Percentiles rank a stretch among this genome's conserved stretches.
Evolutionary conservation across 2,113 vertebrate species (phyloP).

Genomic region (Tychaedon coryphoeus): DNA sequence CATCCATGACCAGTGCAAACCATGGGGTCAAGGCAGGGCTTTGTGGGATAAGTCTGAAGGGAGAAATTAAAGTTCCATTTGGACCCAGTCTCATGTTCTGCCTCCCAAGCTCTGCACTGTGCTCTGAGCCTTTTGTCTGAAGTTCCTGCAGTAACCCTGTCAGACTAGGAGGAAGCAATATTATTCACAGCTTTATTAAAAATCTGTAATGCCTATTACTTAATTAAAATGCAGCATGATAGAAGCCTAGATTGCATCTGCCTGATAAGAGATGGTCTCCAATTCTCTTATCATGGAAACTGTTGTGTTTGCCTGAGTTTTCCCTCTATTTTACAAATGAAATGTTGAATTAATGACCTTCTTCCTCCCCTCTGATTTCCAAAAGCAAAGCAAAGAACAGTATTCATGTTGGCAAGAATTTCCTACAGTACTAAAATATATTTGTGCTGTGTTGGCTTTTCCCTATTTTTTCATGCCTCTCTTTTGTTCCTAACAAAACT

Average conservation of each 20-base stretch:
- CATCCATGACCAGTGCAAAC: neutral
- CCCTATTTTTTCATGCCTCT: neutral
- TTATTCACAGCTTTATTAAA: neutral
- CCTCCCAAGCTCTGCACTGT: neutral
- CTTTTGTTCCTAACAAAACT: conserved; percentile 7
- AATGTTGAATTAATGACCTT: neutral
- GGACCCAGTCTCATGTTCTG: neutral
- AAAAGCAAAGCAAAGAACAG: neutral
- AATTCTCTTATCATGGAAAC: neutral
- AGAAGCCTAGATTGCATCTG: neutral
- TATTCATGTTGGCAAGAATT: neutral
- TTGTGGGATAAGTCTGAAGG: neutral
- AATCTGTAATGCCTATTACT: neutral
- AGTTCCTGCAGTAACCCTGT: neutral
- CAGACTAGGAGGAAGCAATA: neutral
- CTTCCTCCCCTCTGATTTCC: neutral
- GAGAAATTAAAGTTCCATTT: neutral
- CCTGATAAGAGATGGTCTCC: neutral
- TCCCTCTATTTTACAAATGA: neutral
- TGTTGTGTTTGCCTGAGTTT: neutral
- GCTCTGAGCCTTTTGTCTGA: neutral
- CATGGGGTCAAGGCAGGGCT: rapidly evolving
- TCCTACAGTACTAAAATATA: neutral
- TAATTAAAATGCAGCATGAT: neutral
- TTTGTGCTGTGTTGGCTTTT: neutral